Percentiles rank a stretch among this genome's conserved stretches.
These are phyloP conservation scores for Perccottus glenii DNA, from an alignment of 2,113 vertebrate species.

Conservation along the genomic window DNA sequence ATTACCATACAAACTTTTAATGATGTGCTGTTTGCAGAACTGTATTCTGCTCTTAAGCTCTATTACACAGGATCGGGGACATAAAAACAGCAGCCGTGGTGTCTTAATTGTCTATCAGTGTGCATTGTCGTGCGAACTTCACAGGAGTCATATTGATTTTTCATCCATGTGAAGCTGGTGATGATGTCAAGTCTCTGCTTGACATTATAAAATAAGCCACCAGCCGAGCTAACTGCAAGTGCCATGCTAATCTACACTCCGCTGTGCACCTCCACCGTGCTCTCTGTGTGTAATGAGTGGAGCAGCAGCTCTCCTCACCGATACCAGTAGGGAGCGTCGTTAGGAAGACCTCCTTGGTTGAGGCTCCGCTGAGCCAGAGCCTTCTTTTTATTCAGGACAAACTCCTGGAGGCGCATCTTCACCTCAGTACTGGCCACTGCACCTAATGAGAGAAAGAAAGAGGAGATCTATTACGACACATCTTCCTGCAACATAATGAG, in stretches of 20 bases:
- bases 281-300: constrained; percentile 1
- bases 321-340: constrained; percentile 95
- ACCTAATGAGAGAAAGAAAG: constrained; percentile 72
- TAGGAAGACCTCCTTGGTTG: constrained; percentile 91
- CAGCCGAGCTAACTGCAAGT: constrained; percentile 3
- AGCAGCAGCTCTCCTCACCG: constrained; percentile 81
- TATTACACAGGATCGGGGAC: background rate
- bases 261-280: background rate
- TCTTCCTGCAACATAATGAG: background rate
- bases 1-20: constrained; percentile 21
- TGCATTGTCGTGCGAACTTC: background rate
- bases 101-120: constrained; percentile 15
- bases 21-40: constrained; percentile 7
- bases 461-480: background rate
- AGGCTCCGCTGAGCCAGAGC: constrained; percentile 94
- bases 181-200: constrained; percentile 15
- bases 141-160: constrained; percentile 3
- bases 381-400: constrained; percentile 98
- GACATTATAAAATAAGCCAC: constrained; percentile 3
- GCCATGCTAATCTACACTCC: constrained; percentile 1
- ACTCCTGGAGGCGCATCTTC: constrained; percentile 98
- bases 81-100: background rate
- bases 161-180: constrained; percentile 8
- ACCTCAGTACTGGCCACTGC: constrained; percentile 98
- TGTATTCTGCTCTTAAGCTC: background rate